phyloP scores from a whole-genome alignment of 2,113 vertebrate species.

The Pogona vitticeps region DNA sequence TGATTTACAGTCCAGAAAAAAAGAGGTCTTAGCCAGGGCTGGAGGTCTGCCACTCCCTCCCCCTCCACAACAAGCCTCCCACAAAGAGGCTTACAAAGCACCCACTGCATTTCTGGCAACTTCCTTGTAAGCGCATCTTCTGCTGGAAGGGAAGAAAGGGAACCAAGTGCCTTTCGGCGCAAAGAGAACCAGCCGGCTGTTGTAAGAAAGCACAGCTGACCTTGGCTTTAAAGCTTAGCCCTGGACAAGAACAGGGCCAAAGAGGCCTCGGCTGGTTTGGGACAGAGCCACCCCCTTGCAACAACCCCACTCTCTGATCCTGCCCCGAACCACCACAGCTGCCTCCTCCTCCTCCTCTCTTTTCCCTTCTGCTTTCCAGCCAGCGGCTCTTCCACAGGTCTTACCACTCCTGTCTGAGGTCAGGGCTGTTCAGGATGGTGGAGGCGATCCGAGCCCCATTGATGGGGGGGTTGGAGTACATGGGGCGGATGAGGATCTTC shows the following conservation, averaged over 20 bases:
- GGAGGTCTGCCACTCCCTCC: too few species aligned
- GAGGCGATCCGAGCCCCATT: slow-evolving; percentile 94
- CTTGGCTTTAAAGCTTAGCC: background rate
- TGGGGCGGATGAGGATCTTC: slow-evolving; percentile 96
- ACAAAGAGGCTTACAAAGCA: too few species aligned
- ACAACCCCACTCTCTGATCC: background rate
- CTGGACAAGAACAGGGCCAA: background rate
- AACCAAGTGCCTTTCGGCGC: background rate
- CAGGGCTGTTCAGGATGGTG: slow-evolving; percentile 88
- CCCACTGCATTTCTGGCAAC: too few species aligned
- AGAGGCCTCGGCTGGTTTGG: too few species aligned
- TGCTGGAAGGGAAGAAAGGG: too few species aligned
- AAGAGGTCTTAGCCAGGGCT: too few species aligned
- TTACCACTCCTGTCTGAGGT: slow-evolving; percentile 91
- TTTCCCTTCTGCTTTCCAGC: background rate
- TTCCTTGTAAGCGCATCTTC: too few species aligned
- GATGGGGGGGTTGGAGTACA: slow-evolving; percentile 97
- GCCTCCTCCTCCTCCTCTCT: too few species aligned
- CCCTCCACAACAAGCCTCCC: too few species aligned
- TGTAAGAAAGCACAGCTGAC: accelerated
- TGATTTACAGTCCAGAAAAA: too few species aligned
- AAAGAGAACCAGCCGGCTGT: background rate
- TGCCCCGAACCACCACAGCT: too few species aligned
- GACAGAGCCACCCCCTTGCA: too few species aligned
- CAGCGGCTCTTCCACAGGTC: accelerated